phyloP scores from a whole-genome alignment of 2,888 invertebrate genomes.

The Callyntrura sp. region DNA sequence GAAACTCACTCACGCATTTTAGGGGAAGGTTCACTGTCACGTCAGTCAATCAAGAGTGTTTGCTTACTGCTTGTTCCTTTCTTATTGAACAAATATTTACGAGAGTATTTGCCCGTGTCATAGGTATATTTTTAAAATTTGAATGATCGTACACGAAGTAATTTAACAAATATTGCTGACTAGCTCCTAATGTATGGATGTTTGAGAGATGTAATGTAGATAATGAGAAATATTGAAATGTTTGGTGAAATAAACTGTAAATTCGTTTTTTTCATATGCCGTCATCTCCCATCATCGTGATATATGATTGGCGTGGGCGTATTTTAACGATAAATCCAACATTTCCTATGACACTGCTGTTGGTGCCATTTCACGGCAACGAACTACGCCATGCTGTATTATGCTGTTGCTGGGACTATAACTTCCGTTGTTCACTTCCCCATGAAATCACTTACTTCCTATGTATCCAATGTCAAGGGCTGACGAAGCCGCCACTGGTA shows the following conservation, averaged over 20 bases:
- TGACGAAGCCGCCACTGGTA: conserved; percentile 47
- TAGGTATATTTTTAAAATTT: background rate
- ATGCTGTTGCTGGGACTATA: no score
- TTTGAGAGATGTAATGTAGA: background rate
- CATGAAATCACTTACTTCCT: background rate
- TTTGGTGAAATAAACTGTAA: background rate
- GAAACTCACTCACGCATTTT: conserved; percentile 31
- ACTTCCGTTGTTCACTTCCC: no score
- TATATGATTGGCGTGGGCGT: conserved; percentile 40
- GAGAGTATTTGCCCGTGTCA: background rate
- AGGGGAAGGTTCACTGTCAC: background rate
- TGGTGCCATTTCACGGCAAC: background rate
- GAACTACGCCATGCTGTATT: background rate
- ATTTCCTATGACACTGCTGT: background rate
- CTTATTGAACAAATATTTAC: conserved; percentile 32
- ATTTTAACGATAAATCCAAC: conserved; percentile 32
- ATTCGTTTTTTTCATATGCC: background rate
- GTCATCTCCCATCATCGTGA: conserved; percentile 24
- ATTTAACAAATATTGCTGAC: no score
- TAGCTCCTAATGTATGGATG: background rate
- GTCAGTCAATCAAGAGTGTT: conserved; percentile 25
- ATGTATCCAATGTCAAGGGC: conserved; percentile 75
- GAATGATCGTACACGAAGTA: no score
- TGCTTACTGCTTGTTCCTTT: no score
- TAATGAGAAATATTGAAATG: no score